Conservation (phyloP, 2,888 invertebrate species). For the Caenorhabditis afra region DNA sequence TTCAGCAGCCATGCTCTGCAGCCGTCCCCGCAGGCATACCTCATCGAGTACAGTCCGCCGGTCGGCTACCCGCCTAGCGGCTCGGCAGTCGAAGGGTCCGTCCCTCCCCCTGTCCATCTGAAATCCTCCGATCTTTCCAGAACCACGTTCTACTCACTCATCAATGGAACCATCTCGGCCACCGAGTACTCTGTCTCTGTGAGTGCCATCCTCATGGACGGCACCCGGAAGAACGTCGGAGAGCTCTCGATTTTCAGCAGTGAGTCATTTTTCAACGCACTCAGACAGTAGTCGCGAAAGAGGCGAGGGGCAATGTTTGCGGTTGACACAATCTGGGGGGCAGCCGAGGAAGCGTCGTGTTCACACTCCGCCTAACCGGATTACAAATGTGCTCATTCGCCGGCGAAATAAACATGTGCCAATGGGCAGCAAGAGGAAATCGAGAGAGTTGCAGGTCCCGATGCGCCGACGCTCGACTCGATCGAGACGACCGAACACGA, state of each 20-base stretch:
- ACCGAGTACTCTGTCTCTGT: conserved; percentile 75
- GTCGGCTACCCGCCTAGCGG: conserved; percentile 70
- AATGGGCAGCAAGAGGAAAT: conserved; percentile 1
- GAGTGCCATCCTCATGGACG: conserved; percentile 70
- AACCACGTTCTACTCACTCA: conserved; percentile 61
- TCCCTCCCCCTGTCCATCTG: neutral
- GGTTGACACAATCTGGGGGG: conserved; percentile 46
- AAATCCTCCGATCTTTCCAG: conserved; percentile 37
- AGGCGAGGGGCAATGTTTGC: conserved; percentile 31
- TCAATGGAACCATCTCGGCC: conserved; percentile 76
- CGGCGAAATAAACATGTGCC: conserved; percentile 33
- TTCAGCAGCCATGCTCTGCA: conserved; percentile 65
- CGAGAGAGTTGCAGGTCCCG: conserved; percentile 68
- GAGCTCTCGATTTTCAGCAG: conserved; percentile 71
- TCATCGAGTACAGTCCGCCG: conserved; percentile 75
- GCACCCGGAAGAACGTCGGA: conserved; percentile 64
- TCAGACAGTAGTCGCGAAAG: conserved; percentile 18
- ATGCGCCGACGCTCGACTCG: conserved; percentile 72
- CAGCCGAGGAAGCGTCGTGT: conserved; percentile 35
- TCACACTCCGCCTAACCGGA: conserved; percentile 58
- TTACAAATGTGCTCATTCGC: conserved; percentile 38
- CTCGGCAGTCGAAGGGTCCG: conserved; percentile 60
- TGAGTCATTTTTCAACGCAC: conserved; percentile 56
- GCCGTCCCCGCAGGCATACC: conserved; percentile 64
- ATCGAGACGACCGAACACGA: conserved; percentile 72